Conservation (phyloP, 1,140 invertebrate genomes). For the Homalodisca vitripennis region DNA sequence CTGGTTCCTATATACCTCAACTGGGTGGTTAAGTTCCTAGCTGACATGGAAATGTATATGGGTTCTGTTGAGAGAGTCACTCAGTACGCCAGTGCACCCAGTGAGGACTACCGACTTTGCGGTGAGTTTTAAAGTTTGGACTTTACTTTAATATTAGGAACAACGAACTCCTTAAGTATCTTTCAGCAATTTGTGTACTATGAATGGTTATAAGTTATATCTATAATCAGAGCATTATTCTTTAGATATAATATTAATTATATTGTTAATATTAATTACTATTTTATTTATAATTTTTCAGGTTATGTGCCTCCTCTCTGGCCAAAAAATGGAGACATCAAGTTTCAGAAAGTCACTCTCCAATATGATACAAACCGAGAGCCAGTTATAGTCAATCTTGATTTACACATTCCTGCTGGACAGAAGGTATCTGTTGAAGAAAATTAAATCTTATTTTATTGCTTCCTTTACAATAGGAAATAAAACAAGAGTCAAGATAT, state of each 20-base stretch:
- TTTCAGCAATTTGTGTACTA: too few relatives aligned
- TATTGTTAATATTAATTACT: neutral
- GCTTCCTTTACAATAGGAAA: too few relatives aligned
- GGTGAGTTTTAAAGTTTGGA: too few relatives aligned
- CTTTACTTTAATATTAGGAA: too few relatives aligned
- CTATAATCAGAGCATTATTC: too few relatives aligned
- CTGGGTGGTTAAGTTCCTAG: slow-evolving; percentile 76
- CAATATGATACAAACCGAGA: slow-evolving; percentile 60
- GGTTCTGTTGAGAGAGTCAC: slow-evolving; percentile 71
- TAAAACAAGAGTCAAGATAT: too few relatives aligned
- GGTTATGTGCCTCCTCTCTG: slow-evolving; percentile 57
- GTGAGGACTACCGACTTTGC: slow-evolving; percentile 54
- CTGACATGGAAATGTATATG: slow-evolving; percentile 78
- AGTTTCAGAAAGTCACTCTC: slow-evolving; percentile 67
- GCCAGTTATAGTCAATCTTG: slow-evolving; percentile 63
- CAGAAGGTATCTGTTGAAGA: too few relatives aligned
- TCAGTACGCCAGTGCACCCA: slow-evolving; percentile 56
- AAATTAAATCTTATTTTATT: too few relatives aligned
- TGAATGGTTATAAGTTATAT: too few relatives aligned
- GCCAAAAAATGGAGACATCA: slow-evolving; percentile 68
- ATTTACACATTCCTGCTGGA: slow-evolving; percentile 59
- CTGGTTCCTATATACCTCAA: slow-evolving; percentile 78
- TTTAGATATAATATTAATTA: neutral
- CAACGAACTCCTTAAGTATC: too few relatives aligned
- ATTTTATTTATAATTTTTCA: slow-evolving; percentile 27